phyloP scores from a whole-genome alignment of 2,888 invertebrate species.

The Oligia fasciuncula region DNA sequence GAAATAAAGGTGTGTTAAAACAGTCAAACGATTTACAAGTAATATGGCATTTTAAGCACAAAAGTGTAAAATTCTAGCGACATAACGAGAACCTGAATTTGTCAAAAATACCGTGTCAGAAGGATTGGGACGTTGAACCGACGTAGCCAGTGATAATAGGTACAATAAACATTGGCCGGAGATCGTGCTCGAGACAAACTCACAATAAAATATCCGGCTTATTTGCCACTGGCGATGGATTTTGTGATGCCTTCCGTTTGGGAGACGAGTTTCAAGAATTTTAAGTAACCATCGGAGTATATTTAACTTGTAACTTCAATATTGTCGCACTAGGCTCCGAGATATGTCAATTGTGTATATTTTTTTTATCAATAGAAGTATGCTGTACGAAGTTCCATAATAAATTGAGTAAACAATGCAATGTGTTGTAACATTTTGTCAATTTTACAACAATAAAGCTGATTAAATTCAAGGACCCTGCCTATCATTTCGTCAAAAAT shows the following conservation, averaged over 20 bases:
- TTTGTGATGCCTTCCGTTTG: slow-evolving; percentile 80
- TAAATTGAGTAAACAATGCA: slow-evolving; percentile 9
- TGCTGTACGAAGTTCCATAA: not conserved
- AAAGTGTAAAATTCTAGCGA: slow-evolving; percentile 39
- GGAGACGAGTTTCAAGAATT: slow-evolving; percentile 58
- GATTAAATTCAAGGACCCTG: slow-evolving; percentile 29
- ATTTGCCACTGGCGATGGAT: slow-evolving; percentile 83
- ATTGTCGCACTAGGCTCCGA: not conserved
- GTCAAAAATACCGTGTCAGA: slow-evolving; percentile 67
- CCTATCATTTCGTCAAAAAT: slow-evolving; percentile 22
- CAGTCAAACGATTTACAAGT: slow-evolving; percentile 20
- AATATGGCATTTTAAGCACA: slow-evolving; percentile 37
- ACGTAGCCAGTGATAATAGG: slow-evolving; percentile 82
- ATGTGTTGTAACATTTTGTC: not conserved
- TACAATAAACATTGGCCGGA: slow-evolving; percentile 82
- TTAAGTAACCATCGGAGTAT: not conserved
- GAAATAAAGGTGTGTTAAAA: slow-evolving; percentile 25
- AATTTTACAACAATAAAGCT: slow-evolving; percentile 4
- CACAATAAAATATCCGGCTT: slow-evolving; percentile 84
- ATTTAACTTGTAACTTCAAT: slow-evolving; percentile 4
- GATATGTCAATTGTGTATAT: not conserved
- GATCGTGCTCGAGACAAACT: slow-evolving; percentile 85
- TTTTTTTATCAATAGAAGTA: not conserved
- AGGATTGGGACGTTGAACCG: slow-evolving; percentile 84
- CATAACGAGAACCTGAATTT: slow-evolving; percentile 58